These are phyloP conservation scores for Adelphocoris suturalis DNA, from an alignment of 2,888 invertebrate genomes.

Conservation along the genomic window DNA sequence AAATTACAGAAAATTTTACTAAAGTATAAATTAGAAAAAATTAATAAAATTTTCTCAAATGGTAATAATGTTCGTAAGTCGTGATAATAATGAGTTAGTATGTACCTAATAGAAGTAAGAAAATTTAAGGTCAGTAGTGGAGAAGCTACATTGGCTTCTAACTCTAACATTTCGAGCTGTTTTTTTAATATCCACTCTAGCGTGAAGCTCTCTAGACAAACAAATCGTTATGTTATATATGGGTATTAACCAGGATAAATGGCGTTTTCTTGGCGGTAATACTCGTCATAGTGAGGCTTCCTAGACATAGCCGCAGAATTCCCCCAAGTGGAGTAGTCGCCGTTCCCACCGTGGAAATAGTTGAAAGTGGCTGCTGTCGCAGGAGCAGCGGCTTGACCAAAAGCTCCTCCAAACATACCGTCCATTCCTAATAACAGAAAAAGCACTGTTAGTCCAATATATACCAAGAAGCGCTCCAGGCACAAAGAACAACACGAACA, in stretches of 20 bases:
- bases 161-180: no score
- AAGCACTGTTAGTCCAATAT: not conserved
- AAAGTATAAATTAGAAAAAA: no score
- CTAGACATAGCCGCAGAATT: constrained; percentile 82
- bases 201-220: no score
- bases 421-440: constrained; percentile 82
- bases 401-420: constrained; percentile 86
- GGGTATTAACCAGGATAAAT: constrained; percentile 72
- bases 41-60: no score
- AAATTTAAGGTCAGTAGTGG: no score
- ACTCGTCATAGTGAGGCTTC: constrained; percentile 88
- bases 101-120: no score
- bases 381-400: constrained; percentile 84
- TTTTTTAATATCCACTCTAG: no score
- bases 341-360: constrained; percentile 89
- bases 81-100: no score
- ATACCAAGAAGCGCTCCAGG: not conserved
- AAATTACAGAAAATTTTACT: no score
- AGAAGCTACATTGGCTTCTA: no score
- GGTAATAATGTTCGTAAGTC: no score
- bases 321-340: constrained; percentile 91
- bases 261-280: constrained; percentile 82
- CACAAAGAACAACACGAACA: no score
- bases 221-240: not conserved
- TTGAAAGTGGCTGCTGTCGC: constrained; percentile 82